phyloP scores from a whole-genome alignment of 2,888 invertebrate genomes.

The Leucozona laternaria region DNA sequence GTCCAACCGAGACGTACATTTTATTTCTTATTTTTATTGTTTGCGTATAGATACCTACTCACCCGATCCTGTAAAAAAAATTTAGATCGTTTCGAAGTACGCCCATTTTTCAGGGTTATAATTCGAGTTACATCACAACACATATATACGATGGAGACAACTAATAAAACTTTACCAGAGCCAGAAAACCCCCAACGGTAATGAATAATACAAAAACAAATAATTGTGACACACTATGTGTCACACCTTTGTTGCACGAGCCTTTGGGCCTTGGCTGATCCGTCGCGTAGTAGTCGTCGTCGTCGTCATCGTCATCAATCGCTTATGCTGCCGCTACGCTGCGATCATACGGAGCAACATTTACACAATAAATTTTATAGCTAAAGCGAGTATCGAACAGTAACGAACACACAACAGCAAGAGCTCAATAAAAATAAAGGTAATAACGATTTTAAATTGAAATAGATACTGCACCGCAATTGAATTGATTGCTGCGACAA shows the following conservation, averaged over 20 bases:
- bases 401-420: not conserved
- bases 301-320: not conserved
- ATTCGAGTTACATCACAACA: constrained; percentile 9
- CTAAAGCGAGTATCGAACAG: not conserved
- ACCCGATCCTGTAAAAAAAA: not conserved
- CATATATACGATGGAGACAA: not conserved
- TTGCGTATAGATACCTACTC: not conserved
- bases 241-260: constrained; percentile 67
- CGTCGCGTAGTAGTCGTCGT: not conserved
- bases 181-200: constrained; percentile 11
- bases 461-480: constrained; percentile 56
- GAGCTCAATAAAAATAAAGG: constrained; percentile 46
- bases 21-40: not conserved
- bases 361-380: constrained; percentile 8
- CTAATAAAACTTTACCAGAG: not conserved
- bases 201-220: constrained; percentile 31
- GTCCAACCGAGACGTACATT: not conserved
- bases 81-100: not conserved
- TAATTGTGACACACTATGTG: constrained; percentile 51
- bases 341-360: constrained; percentile 34
- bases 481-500: constrained; percentile 65
- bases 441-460: constrained; percentile 55
- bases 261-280: not conserved
- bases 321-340: not conserved
- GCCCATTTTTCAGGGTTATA: constrained; percentile 23